Conservation (phyloP, 2,888 invertebrate species). For the Noctuana brunneofusca region DNA sequence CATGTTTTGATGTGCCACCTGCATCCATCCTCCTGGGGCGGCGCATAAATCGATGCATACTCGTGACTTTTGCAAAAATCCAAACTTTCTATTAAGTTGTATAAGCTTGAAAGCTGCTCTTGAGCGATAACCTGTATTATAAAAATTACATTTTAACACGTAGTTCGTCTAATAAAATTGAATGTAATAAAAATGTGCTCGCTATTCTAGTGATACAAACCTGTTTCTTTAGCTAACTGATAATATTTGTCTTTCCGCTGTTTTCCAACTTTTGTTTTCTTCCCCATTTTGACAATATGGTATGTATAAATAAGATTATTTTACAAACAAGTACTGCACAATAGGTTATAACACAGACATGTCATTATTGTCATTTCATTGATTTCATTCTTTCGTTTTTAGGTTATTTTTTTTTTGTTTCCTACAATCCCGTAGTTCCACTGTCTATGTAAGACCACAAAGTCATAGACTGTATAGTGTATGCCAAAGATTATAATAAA, state of each 20-base stretch:
- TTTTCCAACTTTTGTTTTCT: slow-evolving; percentile 98
- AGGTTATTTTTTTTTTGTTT: no score
- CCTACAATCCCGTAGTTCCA: no score
- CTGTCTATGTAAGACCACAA: no score
- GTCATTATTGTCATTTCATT: no score
- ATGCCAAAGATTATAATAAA: no score
- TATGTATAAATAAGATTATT: not conserved
- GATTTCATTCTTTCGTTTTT: no score
- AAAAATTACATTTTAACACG: not conserved
- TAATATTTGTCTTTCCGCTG: slow-evolving; percentile 99
- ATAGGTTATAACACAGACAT: no score
- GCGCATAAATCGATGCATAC: slow-evolving; percentile 99
- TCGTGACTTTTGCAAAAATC: slow-evolving; percentile 96
- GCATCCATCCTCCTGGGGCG: slow-evolving; percentile 99
- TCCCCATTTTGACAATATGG: slow-evolving; percentile 87
- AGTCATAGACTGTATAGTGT: no score
- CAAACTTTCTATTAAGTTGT: slow-evolving; percentile 98
- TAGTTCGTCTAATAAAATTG: not conserved
- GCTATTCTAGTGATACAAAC: slow-evolving; percentile 75
- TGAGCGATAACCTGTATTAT: slow-evolving; percentile 92
- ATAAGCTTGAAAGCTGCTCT: slow-evolving; percentile 99
- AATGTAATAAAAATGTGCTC: not conserved
- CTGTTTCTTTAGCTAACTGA: slow-evolving; percentile 98
- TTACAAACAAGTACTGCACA: no score
- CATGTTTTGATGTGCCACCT: slow-evolving; percentile 97